A percentile compares a stretch with the other conserved stretches of the same genome.
Evolutionary conservation across 2,797 vertebrate species (phyloP).

Genomic region (Nannoperca obscura): DNA sequence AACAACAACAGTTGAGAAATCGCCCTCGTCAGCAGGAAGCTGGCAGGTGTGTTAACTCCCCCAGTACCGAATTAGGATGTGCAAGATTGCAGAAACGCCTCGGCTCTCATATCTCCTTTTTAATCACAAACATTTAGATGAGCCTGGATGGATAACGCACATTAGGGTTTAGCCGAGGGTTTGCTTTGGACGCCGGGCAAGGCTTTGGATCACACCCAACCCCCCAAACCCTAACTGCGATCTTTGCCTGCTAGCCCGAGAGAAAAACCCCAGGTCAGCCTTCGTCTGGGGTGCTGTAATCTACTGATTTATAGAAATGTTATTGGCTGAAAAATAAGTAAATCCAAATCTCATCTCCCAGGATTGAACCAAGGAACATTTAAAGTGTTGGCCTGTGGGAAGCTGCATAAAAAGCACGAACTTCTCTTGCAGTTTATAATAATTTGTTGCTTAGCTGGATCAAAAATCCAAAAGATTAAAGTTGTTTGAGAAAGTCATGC

Average conservation of each 20-base stretch:
- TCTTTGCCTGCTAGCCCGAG: conserved; percentile 33
- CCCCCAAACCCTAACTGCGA: conserved; percentile 39
- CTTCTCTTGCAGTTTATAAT: not conserved
- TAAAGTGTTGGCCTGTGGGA: not conserved
- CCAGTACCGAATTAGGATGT: conserved; percentile 90
- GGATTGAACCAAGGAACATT: conserved; percentile 3
- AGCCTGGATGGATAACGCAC: conserved; percentile 54
- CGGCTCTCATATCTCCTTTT: conserved; percentile 75
- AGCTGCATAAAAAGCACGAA: conserved; percentile 9
- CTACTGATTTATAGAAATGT: conserved; percentile 38
- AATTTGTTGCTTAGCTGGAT: conserved; percentile 1
- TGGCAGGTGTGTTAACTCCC: conserved; percentile 96
- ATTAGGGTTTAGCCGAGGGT: conserved; percentile 57
- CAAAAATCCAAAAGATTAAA: not conserved
- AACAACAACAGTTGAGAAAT: conserved; percentile 90
- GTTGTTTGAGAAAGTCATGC: not conserved
- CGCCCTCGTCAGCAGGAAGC: conserved; percentile 91
- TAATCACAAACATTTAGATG: conserved; percentile 80
- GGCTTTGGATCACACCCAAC: conserved; percentile 33
- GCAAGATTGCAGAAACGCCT: conserved; percentile 87
- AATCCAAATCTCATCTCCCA: conserved; percentile 11
- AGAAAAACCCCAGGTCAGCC: conserved; percentile 40
- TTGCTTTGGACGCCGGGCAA: conserved; percentile 47
- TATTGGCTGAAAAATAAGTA: conserved; percentile 25
- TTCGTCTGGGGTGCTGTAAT: conserved; percentile 34